Evolutionary conservation across 2,797 vertebrate genomes (phyloP), one percentile per base, ranked within the genome.

Genomic region (Acipenser ruthenus): DNA sequence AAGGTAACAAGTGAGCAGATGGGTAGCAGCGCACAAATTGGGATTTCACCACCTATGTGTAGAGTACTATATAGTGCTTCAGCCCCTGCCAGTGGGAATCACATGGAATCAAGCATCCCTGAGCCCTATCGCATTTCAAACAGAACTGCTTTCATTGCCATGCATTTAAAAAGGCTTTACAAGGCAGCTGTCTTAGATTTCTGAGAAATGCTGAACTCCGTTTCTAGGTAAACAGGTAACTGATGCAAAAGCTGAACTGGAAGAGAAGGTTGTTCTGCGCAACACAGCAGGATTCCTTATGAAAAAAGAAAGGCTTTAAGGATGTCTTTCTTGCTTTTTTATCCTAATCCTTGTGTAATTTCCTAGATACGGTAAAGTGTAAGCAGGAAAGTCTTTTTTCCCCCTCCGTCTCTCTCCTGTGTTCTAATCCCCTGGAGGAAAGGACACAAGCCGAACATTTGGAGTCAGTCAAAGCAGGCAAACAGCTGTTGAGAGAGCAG

Each of bases 401-500:
- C 23, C 4, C 23, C 53, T 59, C 56, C 66, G 49, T 65, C 52
- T 56, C 12, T 11, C 10, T 56, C 18, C 63, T 37, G 59, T n/a
- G 51, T 61, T 64, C 70, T 49, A 53, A 10, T 67, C 65, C 74
- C 71, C 74, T 66, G 53, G 67, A 72, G 74, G 65, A 71, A 69
- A 67, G 50, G 66, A 68, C 63, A 56, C 68, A 74, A 75, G 70
- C 65, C 68, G 70, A 77, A 70, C 73, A 74, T 71, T 78, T 71
- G 67, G 68, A 72, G 72, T 71, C 75, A 71, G 66, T 64, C 67
- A 73, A 68, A 68, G 73, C 67, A 70, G 74, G 69, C 72, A 75
- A 88, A 86, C 86, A 87, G 86, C 86, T 89, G 87, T 84, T 80
- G 72, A 73, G 66, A 77, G 82, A 84, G 84, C 82, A 84, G 81